Percentiles rank a stretch among this genome's conserved stretches.
Conservation (phyloP, 2,797 vertebrate species). For the Paratrypauchen microcephalus region DNA sequence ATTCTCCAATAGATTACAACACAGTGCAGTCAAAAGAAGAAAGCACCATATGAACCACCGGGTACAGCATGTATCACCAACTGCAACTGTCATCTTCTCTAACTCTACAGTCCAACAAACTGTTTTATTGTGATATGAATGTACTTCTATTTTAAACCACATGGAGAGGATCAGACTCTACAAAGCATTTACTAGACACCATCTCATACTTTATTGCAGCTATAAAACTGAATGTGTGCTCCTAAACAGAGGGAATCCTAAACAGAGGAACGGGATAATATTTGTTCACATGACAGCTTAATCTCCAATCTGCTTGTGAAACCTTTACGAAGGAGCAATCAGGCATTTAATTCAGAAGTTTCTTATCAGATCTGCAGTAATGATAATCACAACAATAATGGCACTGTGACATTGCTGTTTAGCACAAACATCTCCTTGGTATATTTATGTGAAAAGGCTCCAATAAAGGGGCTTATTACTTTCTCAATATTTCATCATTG, state of each 20-base stretch:
- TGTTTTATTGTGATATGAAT: constrained; percentile 4
- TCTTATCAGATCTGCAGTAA: constrained; percentile 15
- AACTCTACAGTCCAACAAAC: background rate
- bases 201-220: background rate
- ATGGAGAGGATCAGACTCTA: background rate
- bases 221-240: background rate
- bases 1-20: background rate
- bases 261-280: background rate
- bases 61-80: constrained; percentile 1
- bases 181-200: background rate
- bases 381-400: constrained; percentile 8
- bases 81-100: constrained; percentile 1
- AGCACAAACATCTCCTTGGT: constrained; percentile 7
- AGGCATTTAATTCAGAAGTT: constrained; percentile 3
- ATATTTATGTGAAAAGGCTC: constrained; percentile 10
- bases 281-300: constrained; percentile 7
- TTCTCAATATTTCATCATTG: too few relatives aligned
- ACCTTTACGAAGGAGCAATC: constrained; percentile 1
- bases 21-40: background rate
- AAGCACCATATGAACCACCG: background rate
- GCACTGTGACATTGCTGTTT: background rate
- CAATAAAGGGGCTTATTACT: too few relatives aligned
- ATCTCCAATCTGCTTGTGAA: background rate
- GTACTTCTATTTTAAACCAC: constrained; percentile 4
- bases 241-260: constrained; percentile 1